Percentiles rank a stretch among this genome's conserved stretches.
phyloP scores from a whole-genome alignment of 2,888 invertebrate species.

The Danaus chrysippus region DNA sequence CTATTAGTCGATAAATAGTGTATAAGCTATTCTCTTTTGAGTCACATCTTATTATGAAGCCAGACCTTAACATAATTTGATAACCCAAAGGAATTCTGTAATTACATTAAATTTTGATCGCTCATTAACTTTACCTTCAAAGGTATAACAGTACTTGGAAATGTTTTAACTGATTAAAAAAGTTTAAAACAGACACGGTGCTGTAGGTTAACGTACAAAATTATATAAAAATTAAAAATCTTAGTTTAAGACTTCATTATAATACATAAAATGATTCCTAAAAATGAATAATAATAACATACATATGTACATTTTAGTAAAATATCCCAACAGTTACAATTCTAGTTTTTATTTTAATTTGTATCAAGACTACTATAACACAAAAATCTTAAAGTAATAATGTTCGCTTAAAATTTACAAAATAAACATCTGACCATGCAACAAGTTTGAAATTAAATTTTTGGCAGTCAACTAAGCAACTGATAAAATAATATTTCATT shows the following conservation, averaged over 20 bases:
- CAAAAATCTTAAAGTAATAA: too few species aligned
- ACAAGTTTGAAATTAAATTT: conserved; percentile 32
- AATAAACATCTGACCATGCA: conserved; percentile 24
- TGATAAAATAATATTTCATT: conserved; percentile 30
- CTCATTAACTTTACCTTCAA: conserved; percentile 27
- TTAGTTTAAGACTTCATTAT: too few species aligned
- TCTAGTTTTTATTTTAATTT: too few species aligned
- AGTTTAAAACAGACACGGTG: conserved; percentile 1
- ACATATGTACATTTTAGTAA: too few species aligned
- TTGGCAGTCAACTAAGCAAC: conserved; percentile 29
- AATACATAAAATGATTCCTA: too few species aligned
- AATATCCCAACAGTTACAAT: too few species aligned
- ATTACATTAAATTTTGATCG: conserved; percentile 34
- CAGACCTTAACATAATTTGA: conserved; percentile 57
- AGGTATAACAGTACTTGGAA: conserved; percentile 11
- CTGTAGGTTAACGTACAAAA: not conserved
- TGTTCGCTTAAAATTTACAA: conserved; percentile 6
- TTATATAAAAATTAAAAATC: not conserved
- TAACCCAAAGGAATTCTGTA: conserved; percentile 46
- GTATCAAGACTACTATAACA: too few species aligned
- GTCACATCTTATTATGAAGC: conserved; percentile 54
- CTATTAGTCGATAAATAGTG: conserved; percentile 67
- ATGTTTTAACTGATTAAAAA: conserved; percentile 9
- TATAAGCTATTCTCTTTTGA: conserved; percentile 70
- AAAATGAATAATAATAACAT: too few species aligned